Conservation (phyloP, 92 coral and sea anemone species). For the Porites rus region DNA sequence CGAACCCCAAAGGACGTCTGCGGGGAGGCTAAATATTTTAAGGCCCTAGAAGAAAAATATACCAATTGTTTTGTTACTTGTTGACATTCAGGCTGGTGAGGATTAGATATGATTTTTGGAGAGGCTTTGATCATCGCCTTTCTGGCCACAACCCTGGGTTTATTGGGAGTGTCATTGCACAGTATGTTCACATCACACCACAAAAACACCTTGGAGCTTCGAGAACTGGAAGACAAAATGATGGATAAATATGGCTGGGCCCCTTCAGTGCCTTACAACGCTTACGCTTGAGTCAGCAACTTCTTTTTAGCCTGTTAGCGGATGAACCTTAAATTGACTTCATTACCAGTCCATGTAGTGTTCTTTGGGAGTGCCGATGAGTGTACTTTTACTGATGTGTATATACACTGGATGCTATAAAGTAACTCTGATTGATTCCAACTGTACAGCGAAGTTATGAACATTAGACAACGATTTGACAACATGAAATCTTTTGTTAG, state of each 20-base stretch:
- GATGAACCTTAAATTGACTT: too few species aligned
- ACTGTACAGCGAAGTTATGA: background rate
- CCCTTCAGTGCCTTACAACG: constrained; percentile 29
- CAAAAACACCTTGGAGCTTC: background rate
- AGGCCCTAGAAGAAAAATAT: background rate
- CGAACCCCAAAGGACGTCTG: too few species aligned
- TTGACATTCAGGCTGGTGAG: background rate
- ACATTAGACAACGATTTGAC: background rate
- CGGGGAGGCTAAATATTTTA: too few species aligned
- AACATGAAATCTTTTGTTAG: background rate
- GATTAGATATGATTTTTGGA: constrained; percentile 32
- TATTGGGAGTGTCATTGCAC: constrained; percentile 31
- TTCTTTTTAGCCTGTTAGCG: too few species aligned
- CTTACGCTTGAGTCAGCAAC: background rate
- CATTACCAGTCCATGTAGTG: too few species aligned
- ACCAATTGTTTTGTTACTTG: background rate
- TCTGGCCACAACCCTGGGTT: constrained; percentile 15
- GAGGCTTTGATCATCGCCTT: constrained; percentile 28
- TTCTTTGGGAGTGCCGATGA: too few species aligned
- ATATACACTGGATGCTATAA: too few species aligned
- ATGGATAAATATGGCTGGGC: constrained; percentile 53
- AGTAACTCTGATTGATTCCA: too few species aligned
- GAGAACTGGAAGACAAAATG: constrained; percentile 42
- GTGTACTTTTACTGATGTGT: too few species aligned
- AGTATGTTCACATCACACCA: constrained; percentile 12